phyloP scores from a whole-genome alignment of 2,113 vertebrate genomes.

The Ceyx margarethae region DNA sequence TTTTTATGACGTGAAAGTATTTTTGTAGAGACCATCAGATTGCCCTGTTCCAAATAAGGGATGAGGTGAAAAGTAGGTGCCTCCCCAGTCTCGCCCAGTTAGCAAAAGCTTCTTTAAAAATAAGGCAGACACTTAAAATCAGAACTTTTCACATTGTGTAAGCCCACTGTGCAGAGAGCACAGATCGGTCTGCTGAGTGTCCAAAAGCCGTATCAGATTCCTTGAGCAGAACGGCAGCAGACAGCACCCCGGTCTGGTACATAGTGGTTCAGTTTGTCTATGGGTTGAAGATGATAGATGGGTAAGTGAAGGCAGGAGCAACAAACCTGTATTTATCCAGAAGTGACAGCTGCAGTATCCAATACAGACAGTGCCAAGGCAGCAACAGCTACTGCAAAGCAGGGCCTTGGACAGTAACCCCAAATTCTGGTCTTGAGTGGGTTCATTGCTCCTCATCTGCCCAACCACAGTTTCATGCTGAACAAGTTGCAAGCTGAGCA shows the following conservation, averaged over 20 bases:
- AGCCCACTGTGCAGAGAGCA: not conserved
- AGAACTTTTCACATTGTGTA: not conserved
- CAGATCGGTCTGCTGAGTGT: not conserved
- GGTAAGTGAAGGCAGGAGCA: not conserved
- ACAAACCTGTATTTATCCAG: not conserved
- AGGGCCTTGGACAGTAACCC: not conserved
- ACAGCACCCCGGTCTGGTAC: not conserved
- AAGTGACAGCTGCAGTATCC: not conserved
- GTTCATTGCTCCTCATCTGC: not conserved
- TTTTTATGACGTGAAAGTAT: not conserved
- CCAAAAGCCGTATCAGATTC: not conserved
- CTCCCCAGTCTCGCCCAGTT: not conserved
- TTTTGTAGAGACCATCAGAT: not conserved
- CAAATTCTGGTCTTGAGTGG: not conserved
- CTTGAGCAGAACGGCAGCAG: not conserved
- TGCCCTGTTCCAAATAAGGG: not conserved
- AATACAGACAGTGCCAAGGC: rapidly evolving
- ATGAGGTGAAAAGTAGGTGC: not conserved
- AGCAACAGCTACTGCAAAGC: not conserved
- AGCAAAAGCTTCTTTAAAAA: not conserved
- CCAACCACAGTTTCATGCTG: rapidly evolving
- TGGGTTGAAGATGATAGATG: not conserved
- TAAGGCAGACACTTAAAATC: not conserved
- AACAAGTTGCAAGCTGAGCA: not conserved
- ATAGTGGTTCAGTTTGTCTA: not conserved